phyloP scores from a whole-genome alignment of 1,140 invertebrate genomes.

The Orussus abietinus region DNA sequence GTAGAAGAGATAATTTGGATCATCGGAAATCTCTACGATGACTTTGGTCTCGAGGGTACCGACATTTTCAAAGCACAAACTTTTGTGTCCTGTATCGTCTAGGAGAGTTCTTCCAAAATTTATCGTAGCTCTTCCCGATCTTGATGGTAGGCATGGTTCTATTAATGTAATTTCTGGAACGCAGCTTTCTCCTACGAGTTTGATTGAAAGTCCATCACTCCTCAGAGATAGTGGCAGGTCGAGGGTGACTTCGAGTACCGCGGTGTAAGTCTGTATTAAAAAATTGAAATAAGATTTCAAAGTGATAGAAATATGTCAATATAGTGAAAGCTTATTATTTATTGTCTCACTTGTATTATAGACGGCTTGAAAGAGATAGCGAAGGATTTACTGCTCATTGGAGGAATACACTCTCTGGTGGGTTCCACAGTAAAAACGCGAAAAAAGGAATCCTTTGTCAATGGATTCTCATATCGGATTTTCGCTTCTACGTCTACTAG shows the following conservation, averaged over 20 bases:
- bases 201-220: slow-evolving; percentile 20
- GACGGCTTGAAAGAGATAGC: slow-evolving; percentile 29
- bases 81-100: slow-evolving; percentile 13
- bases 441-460: no score
- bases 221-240: slow-evolving; percentile 22
- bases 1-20: slow-evolving; percentile 12
- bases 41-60: slow-evolving; percentile 30
- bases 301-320: no score
- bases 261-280: slow-evolving; percentile 25
- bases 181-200: slow-evolving; percentile 34
- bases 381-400: slow-evolving; percentile 28
- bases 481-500: slow-evolving; percentile 25
- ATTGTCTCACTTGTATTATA: slow-evolving; percentile 24
- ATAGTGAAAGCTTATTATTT: neutral
- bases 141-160: slow-evolving; percentile 18
- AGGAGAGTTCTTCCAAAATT: slow-evolving; percentile 30
- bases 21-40: slow-evolving; percentile 24
- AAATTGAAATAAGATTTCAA: neutral
- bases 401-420: slow-evolving; percentile 18
- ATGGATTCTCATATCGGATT: no score
- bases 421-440: slow-evolving; percentile 32
- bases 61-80: slow-evolving; percentile 28
- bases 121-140: slow-evolving; percentile 12
- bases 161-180: slow-evolving; percentile 36
- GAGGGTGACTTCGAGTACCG: slow-evolving; percentile 21